Evolutionary conservation across 2,797 vertebrate genomes (phyloP).

Genomic region (Pelochelys cantorii): DNA sequence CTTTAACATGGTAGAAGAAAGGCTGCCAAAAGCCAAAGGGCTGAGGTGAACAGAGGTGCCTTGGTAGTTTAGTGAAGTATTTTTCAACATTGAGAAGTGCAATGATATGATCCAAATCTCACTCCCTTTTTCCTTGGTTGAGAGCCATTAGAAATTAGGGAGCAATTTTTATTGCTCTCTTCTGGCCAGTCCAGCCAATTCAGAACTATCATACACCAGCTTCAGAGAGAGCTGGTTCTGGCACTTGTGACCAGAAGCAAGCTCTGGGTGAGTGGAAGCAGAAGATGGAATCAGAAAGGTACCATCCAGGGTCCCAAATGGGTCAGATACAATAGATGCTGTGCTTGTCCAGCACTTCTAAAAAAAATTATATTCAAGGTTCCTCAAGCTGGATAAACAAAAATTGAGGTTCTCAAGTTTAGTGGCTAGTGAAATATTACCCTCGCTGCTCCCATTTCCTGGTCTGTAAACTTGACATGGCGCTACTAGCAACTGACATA

Average conservation of each 20-base stretch:
- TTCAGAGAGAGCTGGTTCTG: background rate
- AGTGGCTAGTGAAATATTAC: fast-evolving
- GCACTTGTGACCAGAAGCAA: conserved; percentile 35
- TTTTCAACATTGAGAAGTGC: fast-evolving
- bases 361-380: background rate
- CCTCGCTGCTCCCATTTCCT: fast-evolving
- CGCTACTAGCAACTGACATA: background rate
- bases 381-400: fast-evolving
- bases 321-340: fast-evolving
- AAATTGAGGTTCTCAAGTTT: background rate
- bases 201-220: fast-evolving
- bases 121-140: background rate
- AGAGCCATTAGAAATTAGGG: background rate
- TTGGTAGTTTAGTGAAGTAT: background rate
- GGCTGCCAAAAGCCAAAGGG: fast-evolving
- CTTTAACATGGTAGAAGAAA: background rate
- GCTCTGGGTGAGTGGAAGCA: background rate
- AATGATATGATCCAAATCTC: fast-evolving
- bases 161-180: background rate
- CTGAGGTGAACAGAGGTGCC: background rate
- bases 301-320: background rate
- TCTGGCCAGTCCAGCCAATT: background rate
- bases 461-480: background rate
- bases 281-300: background rate
- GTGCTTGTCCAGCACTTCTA: fast-evolving